Evolutionary conservation across 2,797 vertebrate species (phyloP), one percentile per base, ranked within the genome.

Genomic region (Paedocypris micromegethes): DNA sequence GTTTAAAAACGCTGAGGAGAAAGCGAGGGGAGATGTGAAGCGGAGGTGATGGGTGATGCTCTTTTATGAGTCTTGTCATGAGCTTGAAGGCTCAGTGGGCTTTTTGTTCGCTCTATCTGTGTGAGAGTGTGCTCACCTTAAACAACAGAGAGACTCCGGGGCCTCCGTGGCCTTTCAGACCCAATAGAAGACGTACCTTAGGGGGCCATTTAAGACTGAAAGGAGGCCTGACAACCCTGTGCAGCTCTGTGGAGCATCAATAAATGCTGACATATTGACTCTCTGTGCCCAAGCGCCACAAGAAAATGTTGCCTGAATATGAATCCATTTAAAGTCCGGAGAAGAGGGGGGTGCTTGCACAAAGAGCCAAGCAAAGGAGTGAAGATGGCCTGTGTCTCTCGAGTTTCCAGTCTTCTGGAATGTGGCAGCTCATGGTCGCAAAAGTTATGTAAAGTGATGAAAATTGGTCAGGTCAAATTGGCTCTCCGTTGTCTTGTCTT

Each of bases 221-320:
- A 90, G 87, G 83, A 88, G 77, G 74, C 75, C 81, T 86, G 88
- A 88, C 89, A 87, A 85, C 85, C 84, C 88, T 57, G 76, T 53
- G 73, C 86, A 79, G 86, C 86, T 86, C 87, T 68, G 81, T 83
- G 86, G 83, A 90, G 87, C 88, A 89, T 92, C 90, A 92, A 91
- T 91, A 89, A 92, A 91, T 81, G 85, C 87, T 85, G 86, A 87
- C 88, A 90, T 77, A 85, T 86, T 86, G 86, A 88, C 88, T 86
- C 87, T 88, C 85, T 83, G 71, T 86, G 85, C 86, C 86, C 79
- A 85, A 83, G 81, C 85, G 83, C 87, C 77, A 76, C 79, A 81
- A 84, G 90, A 90, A 90, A 89, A 88, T 88, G 76, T 78, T 78
- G 83, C 79, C 75, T 86, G 90, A 89, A 92, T 91, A 91, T 92